These are phyloP conservation scores for Elysia crispata DNA, from an alignment of 2,888 invertebrate genomes.

Conservation along the genomic window DNA sequence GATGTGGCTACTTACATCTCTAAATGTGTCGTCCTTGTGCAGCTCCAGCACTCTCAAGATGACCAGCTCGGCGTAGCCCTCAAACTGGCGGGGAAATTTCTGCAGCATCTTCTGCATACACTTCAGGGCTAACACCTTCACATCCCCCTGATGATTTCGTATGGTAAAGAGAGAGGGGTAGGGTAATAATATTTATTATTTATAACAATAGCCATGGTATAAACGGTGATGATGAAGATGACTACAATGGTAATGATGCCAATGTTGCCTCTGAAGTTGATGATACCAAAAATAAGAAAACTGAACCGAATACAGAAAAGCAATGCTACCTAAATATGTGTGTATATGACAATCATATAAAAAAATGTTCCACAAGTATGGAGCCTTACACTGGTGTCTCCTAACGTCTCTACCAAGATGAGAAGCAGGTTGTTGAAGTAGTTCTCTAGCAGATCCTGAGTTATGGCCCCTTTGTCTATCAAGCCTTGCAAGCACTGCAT, in stretches of 20 bases:
- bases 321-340: no score
- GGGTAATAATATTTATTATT: no score
- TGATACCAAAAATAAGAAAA: no score
- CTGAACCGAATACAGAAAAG: no score
- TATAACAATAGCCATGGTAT: no score
- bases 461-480: constrained; percentile 77
- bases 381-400: constrained; percentile 77
- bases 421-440: constrained; percentile 82
- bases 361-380: no score
- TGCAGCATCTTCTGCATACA: constrained; percentile 91
- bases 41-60: constrained; percentile 92
- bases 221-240: no score
- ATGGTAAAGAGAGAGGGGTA: no score
- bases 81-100: constrained; percentile 87
- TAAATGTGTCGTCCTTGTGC: constrained; percentile 82
- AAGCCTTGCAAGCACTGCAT: constrained; percentile 78
- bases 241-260: no score
- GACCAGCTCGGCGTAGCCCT: constrained; percentile 93
- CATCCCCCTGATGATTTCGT: constrained; percentile 66
- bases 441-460: constrained; percentile 78
- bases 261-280: no score
- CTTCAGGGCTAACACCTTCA: constrained; percentile 84
- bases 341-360: no score
- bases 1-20: constrained; percentile 75
- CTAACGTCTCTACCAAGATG: constrained; percentile 86